Conservation (phyloP, 2,113 vertebrate species). For the Cettia cetti region DNA sequence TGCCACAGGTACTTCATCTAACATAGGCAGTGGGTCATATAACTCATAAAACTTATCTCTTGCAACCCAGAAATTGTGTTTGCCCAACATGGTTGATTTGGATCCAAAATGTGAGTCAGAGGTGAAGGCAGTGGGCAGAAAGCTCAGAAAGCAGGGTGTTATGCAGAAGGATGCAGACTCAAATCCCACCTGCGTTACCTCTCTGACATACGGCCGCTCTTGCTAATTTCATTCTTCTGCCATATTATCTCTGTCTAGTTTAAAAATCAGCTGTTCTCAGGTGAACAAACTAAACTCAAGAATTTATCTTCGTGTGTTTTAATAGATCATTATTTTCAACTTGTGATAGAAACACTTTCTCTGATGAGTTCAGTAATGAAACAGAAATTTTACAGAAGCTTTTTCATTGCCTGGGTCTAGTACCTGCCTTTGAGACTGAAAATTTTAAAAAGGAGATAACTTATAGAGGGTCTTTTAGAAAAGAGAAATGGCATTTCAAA, state of each 20-base stretch:
- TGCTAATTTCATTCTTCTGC: neutral
- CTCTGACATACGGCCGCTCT: rapidly evolving
- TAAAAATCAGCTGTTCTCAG: neutral
- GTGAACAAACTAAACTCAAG: neutral
- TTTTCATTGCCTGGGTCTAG: neutral
- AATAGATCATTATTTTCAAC: neutral
- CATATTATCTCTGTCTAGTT: neutral
- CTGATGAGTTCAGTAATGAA: neutral
- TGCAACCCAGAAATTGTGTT: neutral
- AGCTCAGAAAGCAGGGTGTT: neutral
- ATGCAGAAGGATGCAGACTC: neutral
- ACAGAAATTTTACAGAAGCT: neutral
- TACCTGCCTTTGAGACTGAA: neutral
- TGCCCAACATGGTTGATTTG: neutral
- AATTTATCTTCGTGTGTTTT: neutral
- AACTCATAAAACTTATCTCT: neutral
- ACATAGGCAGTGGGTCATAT: neutral
- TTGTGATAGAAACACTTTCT: neutral
- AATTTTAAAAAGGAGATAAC: neutral
- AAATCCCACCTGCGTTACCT: neutral
- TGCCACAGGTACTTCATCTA: neutral
- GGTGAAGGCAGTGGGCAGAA: neutral
- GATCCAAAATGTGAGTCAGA: neutral
- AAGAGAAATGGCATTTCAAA: neutral
- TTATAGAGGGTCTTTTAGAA: neutral